Percentiles rank a stretch among this genome's conserved stretches.
These are phyloP conservation scores for Electrophaes corylata DNA, from an alignment of 2,888 invertebrate genomes.

Conservation along the genomic window DNA sequence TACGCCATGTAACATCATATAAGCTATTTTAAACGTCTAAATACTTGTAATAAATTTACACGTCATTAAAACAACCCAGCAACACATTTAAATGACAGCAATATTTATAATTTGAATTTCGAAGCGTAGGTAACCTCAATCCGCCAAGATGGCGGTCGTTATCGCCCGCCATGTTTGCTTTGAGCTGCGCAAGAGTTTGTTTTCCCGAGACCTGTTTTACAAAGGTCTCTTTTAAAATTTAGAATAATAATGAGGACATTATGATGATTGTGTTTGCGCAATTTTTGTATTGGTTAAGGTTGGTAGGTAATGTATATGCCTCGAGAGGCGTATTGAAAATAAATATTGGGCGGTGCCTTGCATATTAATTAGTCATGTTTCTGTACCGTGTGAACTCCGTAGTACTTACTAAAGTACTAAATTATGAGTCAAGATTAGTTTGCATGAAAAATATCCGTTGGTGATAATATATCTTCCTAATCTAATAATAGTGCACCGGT, in stretches of 20 bases:
- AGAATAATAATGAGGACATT: conserved; percentile 70
- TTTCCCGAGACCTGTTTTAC: conserved; percentile 76
- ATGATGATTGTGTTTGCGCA: conserved; percentile 53
- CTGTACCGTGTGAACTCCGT: conserved; percentile 1
- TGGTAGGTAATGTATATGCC: conserved; percentile 38
- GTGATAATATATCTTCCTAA: too few relatives aligned
- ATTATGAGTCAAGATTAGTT: neutral
- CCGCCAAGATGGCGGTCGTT: conserved; percentile 75
- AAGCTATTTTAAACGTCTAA: neutral
- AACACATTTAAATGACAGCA: conserved; percentile 45
- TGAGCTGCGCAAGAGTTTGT: conserved; percentile 79
- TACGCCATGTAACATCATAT: too few relatives aligned
- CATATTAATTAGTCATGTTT: conserved; percentile 39
- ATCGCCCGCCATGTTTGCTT: conserved; percentile 78
- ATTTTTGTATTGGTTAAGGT: conserved; percentile 40
- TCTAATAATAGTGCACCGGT: too few relatives aligned
- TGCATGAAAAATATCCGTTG: neutral
- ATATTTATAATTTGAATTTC: conserved; percentile 75
- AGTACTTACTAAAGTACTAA: neutral
- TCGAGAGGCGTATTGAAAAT: conserved; percentile 44
- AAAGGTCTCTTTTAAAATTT: conserved; percentile 63
- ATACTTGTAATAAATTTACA: conserved; percentile 16
- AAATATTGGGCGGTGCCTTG: conserved; percentile 44
- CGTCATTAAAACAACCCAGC: conserved; percentile 35
- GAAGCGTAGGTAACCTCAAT: conserved; percentile 75